Conservation (phyloP, 2,113 vertebrate genomes). For the Ctenodactylus gundi region DNA sequence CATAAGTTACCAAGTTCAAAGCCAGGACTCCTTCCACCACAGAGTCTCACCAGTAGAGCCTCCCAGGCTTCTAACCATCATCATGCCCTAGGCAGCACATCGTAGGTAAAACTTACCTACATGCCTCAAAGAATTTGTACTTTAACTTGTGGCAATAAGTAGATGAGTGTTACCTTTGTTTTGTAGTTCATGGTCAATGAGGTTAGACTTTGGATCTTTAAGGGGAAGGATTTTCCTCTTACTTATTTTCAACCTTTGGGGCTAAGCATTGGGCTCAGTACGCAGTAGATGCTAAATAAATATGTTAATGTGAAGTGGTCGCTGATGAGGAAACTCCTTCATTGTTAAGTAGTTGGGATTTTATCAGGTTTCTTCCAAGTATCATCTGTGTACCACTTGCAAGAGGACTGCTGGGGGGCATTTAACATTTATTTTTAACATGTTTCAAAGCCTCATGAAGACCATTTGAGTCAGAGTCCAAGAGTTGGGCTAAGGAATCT, state of each 20-base stretch:
- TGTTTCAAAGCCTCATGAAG: neutral
- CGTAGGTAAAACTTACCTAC: neutral
- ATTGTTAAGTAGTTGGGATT: slow-evolving; percentile 7
- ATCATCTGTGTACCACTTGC: neutral
- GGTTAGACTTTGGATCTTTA: neutral
- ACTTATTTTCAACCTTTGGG: neutral
- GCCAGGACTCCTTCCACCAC: neutral
- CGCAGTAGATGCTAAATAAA: neutral
- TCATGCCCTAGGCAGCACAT: neutral
- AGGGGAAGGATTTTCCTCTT: neutral
- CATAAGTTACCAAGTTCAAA: neutral
- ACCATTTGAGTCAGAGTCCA: neutral
- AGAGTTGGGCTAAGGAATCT: neutral
- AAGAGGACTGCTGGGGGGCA: neutral
- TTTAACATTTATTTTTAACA: slow-evolving; percentile 26
- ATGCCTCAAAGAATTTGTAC: neutral
- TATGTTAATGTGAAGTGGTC: neutral
- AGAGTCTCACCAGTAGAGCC: neutral
- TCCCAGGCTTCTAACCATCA: neutral
- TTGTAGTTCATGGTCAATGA: neutral
- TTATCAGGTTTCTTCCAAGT: neutral
- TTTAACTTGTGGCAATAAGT: neutral
- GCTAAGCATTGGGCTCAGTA: neutral
- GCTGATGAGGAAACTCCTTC: neutral
- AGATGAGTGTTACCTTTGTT: neutral